These are phyloP conservation scores for Gonocerus acuteangulatus DNA, from an alignment of 2,888 invertebrate species.

Conservation along the genomic window DNA sequence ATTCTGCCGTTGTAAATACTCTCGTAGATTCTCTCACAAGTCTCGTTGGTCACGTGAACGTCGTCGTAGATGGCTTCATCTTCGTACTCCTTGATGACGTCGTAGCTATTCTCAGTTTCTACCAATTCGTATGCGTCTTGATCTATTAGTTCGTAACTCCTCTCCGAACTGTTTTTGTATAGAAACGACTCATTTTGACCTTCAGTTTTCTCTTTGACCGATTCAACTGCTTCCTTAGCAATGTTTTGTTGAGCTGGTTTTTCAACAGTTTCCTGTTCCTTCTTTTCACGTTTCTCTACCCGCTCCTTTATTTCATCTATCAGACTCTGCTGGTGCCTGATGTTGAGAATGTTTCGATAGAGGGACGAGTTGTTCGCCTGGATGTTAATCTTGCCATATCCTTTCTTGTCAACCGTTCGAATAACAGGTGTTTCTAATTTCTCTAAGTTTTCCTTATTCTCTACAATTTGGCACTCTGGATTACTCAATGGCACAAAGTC, in stretches of 20 bases:
- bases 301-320: conserved; percentile 15
- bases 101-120: conserved; percentile 34
- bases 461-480: background rate
- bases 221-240: background rate
- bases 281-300: background rate
- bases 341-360: conserved; percentile 9
- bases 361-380: conserved; percentile 20
- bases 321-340: conserved; percentile 8
- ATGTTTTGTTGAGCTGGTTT: no score
- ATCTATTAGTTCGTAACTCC: background rate
- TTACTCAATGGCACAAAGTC: background rate
- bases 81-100: conserved; percentile 30
- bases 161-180: background rate
- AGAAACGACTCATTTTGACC: background rate
- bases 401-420: conserved; percentile 17
- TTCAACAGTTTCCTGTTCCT: background rate
- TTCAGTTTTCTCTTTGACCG: background rate
- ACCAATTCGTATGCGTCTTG: conserved; percentile 2
- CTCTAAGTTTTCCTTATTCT: conserved; percentile 22
- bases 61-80: conserved; percentile 39
- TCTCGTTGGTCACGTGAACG: conserved; percentile 33
- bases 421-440: conserved; percentile 16
- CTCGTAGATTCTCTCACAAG: conserved; percentile 47
- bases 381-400: conserved; percentile 24
- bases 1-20: conserved; percentile 44